Percentiles rank a stretch among this genome's conserved stretches.
Conservation (phyloP, 2,797 vertebrate genomes). For the Brachymystax lenok region DNA sequence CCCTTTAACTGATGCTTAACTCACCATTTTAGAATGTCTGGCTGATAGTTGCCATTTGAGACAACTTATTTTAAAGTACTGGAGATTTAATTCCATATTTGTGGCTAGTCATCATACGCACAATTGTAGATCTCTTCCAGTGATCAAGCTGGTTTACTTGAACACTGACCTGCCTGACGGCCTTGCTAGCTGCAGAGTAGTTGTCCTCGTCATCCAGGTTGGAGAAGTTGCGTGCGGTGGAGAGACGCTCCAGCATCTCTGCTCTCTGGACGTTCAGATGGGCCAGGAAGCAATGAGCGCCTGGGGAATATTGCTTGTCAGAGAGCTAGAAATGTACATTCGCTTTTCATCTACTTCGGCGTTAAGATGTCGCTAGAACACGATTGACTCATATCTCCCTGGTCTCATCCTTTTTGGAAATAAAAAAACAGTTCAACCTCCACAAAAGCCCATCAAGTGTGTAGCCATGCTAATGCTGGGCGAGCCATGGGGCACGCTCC, state of each 20-base stretch:
- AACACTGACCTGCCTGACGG: slow-evolving; percentile 85
- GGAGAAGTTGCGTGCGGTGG: slow-evolving; percentile 90
- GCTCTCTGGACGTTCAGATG: slow-evolving; percentile 91
- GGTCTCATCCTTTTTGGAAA: too few species aligned
- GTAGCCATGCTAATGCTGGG: neutral
- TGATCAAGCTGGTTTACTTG: neutral
- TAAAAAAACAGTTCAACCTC: neutral
- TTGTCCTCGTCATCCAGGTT: slow-evolving; percentile 93
- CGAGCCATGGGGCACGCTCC: neutral
- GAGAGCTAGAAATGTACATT: neutral
- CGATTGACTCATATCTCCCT: too few species aligned
- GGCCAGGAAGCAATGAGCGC: slow-evolving; percentile 89
- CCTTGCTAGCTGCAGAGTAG: slow-evolving; percentile 88
- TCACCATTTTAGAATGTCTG: neutral
- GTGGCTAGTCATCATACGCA: too few species aligned
- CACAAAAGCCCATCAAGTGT: neutral
- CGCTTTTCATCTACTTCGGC: too few species aligned
- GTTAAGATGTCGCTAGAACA: too few species aligned
- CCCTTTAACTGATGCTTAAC: neutral
- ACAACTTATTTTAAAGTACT: neutral
- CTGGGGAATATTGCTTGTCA: slow-evolving; percentile 61
- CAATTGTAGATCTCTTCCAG: neutral
- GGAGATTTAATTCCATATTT: too few species aligned
- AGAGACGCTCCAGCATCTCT: slow-evolving; percentile 93
- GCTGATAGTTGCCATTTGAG: neutral